Percentiles rank a stretch among this genome's conserved stretches.
Conservation (phyloP, 2,797 vertebrate genomes). For the Lepidocolaptes lacrymiger region DNA sequence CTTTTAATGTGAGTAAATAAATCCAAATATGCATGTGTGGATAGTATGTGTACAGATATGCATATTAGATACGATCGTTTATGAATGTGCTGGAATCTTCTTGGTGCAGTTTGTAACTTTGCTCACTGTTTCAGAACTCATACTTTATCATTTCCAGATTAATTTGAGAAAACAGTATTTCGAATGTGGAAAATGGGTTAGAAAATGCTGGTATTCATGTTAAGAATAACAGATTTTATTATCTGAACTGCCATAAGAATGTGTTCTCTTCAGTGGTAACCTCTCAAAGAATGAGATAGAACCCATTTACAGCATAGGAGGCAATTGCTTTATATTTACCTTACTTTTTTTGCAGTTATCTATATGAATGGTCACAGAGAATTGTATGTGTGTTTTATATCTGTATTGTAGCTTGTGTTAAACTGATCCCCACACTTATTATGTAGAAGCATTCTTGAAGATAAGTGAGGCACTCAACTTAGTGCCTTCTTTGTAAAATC, state of each 20-base stretch:
- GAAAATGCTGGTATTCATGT: background rate
- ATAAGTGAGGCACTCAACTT: constrained; percentile 69
- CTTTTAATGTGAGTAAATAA: background rate
- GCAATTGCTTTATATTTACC: constrained; percentile 51
- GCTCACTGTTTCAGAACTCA: background rate
- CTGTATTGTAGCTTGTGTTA: constrained; percentile 52
- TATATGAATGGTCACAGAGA: constrained; percentile 23
- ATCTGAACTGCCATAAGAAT: constrained; percentile 1
- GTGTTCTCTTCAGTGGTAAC: background rate
- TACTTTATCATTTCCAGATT: background rate
- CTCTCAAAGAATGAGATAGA: constrained; percentile 35
- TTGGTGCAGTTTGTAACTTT: background rate
- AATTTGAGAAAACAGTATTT: background rate
- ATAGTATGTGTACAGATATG: background rate
- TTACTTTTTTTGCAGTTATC: constrained; percentile 52
- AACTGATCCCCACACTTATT: constrained; percentile 22
- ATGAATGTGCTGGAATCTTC: background rate
- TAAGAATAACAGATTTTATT: constrained; percentile 33
- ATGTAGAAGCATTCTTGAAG: constrained; percentile 49
- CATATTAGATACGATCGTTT: background rate
- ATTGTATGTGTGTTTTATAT: constrained; percentile 24
- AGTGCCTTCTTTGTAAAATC: constrained; percentile 68
- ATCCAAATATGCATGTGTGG: background rate
- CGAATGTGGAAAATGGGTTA: background rate
- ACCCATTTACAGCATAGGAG: constrained; percentile 18